Base-by-base conservation (phyloP, 2,113 vertebrate genomes). In the Jaculus jaculus region DNA sequence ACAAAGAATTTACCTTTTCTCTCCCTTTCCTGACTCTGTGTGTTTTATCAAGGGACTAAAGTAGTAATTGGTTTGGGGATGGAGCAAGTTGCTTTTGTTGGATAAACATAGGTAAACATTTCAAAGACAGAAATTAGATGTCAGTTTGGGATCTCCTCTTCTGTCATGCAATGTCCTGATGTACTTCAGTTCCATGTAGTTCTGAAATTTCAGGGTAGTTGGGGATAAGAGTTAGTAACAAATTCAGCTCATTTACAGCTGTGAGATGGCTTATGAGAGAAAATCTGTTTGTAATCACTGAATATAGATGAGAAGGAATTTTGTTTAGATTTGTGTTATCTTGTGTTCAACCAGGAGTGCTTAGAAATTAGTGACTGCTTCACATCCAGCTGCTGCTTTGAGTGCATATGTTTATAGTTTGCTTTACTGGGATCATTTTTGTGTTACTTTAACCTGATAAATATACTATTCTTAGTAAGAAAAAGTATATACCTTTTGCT, bases 11-110 rank as follows among this genome's bases (percentile, higher is more conserved):
- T 66, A 4, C 47, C 73, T 47, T 66, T 66, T n/a, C 24, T 3
- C 7, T 32, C 24, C 3, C 3, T 71, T 80, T 28, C 28, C 21
- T 91, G 54, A 32, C 3, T 3, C 61, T 24, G 34, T 83, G 0
- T 88, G 21, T 84, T 90, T 96, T 94, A 87, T 82, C 13, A 90
- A 74, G 47, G 61, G 9, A 91, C 42, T 89, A 66, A 78, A 72
- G 21, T 21, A 68, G 21, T 90, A 54, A 74, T 79, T 81, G 34
- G 26, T 78, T 94, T 87, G 54, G 32, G 42, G 60, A 94, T 71
- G 28, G 15, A 92, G 17, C 60, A n/a, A 30, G 13, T 82, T 96
- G 73, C 16, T 77, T 85, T 93, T 72, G 54, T 54, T 51, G 37
- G 10, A 20, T 54, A 10, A 63, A 75, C 92, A 51, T 88, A 16